Percentiles rank a stretch among this genome's conserved stretches.
These are phyloP conservation scores for Drosophila longiperda DNA, from an alignment of 2,888 invertebrate species.

Conservation along the genomic window DNA sequence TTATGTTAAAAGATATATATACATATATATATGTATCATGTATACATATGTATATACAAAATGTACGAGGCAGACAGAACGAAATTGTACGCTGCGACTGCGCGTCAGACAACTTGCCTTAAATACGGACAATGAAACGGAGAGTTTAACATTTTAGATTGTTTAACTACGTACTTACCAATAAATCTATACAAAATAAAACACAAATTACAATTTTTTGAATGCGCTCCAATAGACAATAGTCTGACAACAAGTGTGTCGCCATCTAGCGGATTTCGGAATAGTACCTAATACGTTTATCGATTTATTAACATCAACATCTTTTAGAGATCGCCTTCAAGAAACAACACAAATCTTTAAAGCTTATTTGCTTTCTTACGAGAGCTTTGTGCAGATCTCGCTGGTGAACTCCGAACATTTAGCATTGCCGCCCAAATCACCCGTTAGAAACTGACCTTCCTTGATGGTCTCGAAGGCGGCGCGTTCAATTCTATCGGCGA, in stretches of 20 bases:
- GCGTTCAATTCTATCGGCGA: slow-evolving; percentile 92
- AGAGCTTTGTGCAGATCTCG: slow-evolving; percentile 90
- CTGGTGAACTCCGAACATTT: slow-evolving; percentile 99
- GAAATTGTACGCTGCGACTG: slow-evolving; percentile 34
- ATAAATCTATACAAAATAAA: slow-evolving; percentile 60
- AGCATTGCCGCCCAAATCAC: slow-evolving; percentile 97
- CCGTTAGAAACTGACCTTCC: slow-evolving; percentile 94
- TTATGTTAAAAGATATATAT: slow-evolving; percentile 60
- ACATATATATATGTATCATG: slow-evolving; percentile 37
- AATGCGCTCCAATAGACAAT: neutral
- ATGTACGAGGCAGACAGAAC: slow-evolving; percentile 54
- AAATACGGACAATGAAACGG: slow-evolving; percentile 81
- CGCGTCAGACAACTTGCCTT: slow-evolving; percentile 77
- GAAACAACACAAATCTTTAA: neutral
- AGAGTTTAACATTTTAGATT: slow-evolving; percentile 75
- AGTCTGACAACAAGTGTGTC: neutral
- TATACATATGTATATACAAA: slow-evolving; percentile 51
- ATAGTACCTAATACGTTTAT: neutral
- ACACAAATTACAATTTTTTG: neutral
- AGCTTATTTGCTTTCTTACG: neutral
- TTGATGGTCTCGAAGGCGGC: slow-evolving; percentile 94
- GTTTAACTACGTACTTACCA: slow-evolving; percentile 69
- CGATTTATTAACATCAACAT: neutral
- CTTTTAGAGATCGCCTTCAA: neutral
- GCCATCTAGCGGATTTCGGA: neutral